phyloP scores from a whole-genome alignment of 1,140 invertebrate species.

The Aphelenchoides fujianensis region DNA sequence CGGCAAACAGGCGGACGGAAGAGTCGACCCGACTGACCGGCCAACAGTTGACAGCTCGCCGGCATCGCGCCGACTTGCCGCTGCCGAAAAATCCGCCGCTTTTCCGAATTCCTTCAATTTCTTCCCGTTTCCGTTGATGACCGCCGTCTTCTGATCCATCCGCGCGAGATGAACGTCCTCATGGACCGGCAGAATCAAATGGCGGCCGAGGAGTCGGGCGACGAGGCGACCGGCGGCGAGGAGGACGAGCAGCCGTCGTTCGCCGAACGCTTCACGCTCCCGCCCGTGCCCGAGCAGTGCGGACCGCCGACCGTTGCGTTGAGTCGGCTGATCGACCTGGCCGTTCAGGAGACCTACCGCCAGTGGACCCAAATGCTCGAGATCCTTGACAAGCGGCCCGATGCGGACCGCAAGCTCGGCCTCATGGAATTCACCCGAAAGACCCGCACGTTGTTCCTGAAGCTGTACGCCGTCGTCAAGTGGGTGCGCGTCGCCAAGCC shows the following conservation, averaged over 20 bases:
- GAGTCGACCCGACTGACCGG: too few species aligned
- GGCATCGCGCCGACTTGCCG: too few species aligned
- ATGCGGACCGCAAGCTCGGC: slow-evolving; percentile 3
- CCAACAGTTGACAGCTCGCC: too few species aligned
- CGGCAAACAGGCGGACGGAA: too few species aligned
- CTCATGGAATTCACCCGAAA: background rate
- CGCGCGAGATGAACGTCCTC: background rate
- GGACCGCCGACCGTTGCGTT: background rate
- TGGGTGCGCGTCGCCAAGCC: background rate
- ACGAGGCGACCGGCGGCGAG: background rate
- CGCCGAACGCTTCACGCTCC: background rate
- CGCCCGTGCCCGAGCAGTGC: slow-evolving; percentile 7
- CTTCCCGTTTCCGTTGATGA: too few species aligned
- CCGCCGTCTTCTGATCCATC: too few species aligned
- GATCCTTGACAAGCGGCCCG: background rate
- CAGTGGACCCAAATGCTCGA: background rate
- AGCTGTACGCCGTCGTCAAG: slow-evolving; percentile 16
- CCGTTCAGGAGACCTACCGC: background rate
- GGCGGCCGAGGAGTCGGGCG: background rate
- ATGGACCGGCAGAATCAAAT: slow-evolving; percentile 6
- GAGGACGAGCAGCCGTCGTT: slow-evolving; percentile 2
- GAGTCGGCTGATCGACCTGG: slow-evolving; percentile 1
- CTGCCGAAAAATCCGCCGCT: too few species aligned
- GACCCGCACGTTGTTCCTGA: slow-evolving; percentile 10
- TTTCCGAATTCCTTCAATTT: too few species aligned